Conservation (phyloP, 2,888 invertebrate species). For the Aradus depressus region DNA sequence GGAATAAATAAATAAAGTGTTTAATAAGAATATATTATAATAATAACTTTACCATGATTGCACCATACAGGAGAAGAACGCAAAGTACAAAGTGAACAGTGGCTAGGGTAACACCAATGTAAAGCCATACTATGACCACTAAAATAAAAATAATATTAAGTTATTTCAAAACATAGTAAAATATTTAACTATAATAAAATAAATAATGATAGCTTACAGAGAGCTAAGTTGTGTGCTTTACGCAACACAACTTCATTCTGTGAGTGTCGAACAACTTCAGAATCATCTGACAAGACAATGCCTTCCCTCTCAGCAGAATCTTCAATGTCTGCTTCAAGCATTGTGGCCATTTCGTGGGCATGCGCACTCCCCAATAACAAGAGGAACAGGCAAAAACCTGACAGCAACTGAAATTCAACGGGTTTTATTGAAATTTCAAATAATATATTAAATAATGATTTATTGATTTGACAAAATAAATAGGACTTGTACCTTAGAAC, state of each 20-base stretch:
- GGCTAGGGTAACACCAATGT: constrained; percentile 37
- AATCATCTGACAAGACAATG: constrained; percentile 36
- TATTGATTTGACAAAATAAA: no score
- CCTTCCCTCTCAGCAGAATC: constrained; percentile 37
- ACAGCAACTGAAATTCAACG: constrained; percentile 33
- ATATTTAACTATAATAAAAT: not conserved
- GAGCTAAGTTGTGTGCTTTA: constrained; percentile 38
- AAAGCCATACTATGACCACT: constrained; percentile 39
- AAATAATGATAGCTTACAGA: constrained; percentile 33
- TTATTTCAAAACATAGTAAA: not conserved
- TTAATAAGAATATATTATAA: no score
- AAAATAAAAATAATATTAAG: constrained; percentile 24
- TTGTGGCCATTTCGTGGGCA: constrained; percentile 38
- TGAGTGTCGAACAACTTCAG: constrained; percentile 34
- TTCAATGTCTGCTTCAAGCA: constrained; percentile 39
- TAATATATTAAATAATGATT: no score
- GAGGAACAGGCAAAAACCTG: constrained; percentile 36
- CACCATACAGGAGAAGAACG: constrained; percentile 38
- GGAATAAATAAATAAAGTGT: no score
- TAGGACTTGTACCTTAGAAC: no score
- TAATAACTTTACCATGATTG: constrained; percentile 38
- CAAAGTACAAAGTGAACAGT: constrained; percentile 38
- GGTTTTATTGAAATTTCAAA: not conserved
- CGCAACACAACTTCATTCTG: constrained; percentile 39
- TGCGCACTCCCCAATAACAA: constrained; percentile 38